Conservation (phyloP, 2,113 vertebrate species). For the Nibea albiflora region DNA sequence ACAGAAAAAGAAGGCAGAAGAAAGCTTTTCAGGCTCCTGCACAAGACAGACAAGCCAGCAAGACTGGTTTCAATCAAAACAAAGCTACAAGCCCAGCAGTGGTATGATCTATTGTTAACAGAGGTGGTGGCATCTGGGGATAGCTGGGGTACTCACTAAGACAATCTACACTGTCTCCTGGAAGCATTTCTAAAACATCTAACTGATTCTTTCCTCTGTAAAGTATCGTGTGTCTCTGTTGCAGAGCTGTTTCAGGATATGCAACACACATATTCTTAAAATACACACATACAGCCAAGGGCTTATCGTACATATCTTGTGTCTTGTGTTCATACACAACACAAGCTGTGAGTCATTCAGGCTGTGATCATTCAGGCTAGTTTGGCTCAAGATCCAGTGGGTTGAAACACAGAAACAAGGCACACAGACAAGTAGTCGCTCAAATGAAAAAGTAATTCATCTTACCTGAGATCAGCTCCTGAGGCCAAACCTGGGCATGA, state of each 20-base stretch:
- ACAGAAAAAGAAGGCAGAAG: slow-evolving; percentile 39
- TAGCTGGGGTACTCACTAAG: slow-evolving; percentile 7
- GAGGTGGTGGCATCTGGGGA: slow-evolving; percentile 39
- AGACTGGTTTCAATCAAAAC: slow-evolving; percentile 72
- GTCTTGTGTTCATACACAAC: slow-evolving; percentile 7
- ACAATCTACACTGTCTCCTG: background rate
- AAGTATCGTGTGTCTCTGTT: slow-evolving; percentile 13
- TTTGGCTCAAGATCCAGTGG: background rate
- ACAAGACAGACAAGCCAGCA: slow-evolving; percentile 44
- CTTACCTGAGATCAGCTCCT: slow-evolving; percentile 64
- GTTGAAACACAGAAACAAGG: slow-evolving; percentile 18
- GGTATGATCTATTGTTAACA: slow-evolving; percentile 46
- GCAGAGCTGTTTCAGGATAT: slow-evolving; percentile 10
- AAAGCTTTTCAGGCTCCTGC: slow-evolving; percentile 36
- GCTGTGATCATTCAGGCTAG: slow-evolving; percentile 5
- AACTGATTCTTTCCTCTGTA: slow-evolving; percentile 26
- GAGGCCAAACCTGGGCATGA: background rate
- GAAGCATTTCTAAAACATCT: slow-evolving; percentile 27
- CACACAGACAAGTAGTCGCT: background rate
- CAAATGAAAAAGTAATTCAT: slow-evolving; percentile 30
- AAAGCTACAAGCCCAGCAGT: slow-evolving; percentile 46
- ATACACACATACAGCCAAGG: background rate
- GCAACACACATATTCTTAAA: slow-evolving; percentile 1
- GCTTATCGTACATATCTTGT: slow-evolving; percentile 12
- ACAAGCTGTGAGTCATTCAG: background rate